phyloP scores from a whole-genome alignment of 2,113 vertebrate species.

The Oreochromis aureus region DNA sequence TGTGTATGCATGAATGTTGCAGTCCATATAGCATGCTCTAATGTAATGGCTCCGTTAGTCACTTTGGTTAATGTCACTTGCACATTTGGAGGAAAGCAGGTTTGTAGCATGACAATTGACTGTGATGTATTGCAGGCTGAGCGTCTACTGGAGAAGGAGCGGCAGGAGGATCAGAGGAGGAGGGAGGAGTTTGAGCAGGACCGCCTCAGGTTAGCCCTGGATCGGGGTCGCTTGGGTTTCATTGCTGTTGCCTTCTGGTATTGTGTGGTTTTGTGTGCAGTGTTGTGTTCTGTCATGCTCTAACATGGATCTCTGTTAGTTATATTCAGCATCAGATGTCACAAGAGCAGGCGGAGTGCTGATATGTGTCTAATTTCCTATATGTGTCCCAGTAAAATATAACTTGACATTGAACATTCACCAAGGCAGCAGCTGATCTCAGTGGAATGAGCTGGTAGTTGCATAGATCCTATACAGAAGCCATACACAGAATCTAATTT shows the following conservation, averaged over 20 bases:
- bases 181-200: conserved; percentile 51
- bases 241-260: not conserved
- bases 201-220: conserved; percentile 36
- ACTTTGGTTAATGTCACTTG: not conserved
- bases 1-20: not conserved
- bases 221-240: not conserved
- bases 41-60: not conserved
- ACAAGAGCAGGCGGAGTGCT: not conserved
- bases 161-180: conserved; percentile 70
- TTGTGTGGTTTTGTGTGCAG: not conserved
- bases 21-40: not conserved
- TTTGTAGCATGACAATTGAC: not conserved
- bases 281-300: not conserved
- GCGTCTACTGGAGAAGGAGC: conserved; percentile 66
- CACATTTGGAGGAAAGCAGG: not conserved
- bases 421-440: not conserved
- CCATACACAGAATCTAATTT: not conserved
- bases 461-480: not conserved
- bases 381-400: not conserved
- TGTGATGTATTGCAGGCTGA: conserved; percentile 71
- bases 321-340: conserved; percentile 10
- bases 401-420: not conserved
- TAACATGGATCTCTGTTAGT: not conserved
- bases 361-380: not conserved
- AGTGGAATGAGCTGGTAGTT: not conserved